Percentiles rank a stretch among this genome's conserved stretches.
Conservation (phyloP, 2,113 vertebrate species). For the Elephas maximus region DNA sequence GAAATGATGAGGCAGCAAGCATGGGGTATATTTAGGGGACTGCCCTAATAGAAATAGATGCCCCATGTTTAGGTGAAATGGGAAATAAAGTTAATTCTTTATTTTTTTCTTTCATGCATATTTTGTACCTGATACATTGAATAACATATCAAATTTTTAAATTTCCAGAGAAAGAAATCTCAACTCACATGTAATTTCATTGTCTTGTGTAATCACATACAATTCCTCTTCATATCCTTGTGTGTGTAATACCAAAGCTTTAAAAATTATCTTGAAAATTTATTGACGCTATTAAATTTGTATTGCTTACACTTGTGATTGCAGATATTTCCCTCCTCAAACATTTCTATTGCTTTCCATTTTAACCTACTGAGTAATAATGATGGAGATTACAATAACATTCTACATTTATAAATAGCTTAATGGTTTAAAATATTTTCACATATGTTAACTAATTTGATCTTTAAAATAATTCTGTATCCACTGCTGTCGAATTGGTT, state of each 20-base stretch:
- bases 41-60: neutral
- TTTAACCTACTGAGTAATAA: neutral
- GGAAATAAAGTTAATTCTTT: neutral
- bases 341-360: neutral
- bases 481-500: too few relatives aligned
- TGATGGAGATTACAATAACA: neutral
- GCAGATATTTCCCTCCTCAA: neutral
- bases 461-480: neutral
- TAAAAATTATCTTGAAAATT: neutral
- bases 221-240: neutral
- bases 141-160: neutral
- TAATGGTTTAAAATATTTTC: conserved; percentile 6
- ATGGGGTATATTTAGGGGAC: neutral
- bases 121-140: neutral
- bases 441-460: neutral
- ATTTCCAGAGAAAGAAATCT: neutral
- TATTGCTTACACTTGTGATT: neutral
- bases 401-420: neutral
- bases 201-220: neutral
- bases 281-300: neutral
- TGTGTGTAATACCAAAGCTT: neutral
- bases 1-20: neutral
- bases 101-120: neutral
- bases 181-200: neutral
- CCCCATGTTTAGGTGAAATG: neutral